phyloP scores from a whole-genome alignment of 2,888 invertebrate genomes.

The Lypha dubia region DNA sequence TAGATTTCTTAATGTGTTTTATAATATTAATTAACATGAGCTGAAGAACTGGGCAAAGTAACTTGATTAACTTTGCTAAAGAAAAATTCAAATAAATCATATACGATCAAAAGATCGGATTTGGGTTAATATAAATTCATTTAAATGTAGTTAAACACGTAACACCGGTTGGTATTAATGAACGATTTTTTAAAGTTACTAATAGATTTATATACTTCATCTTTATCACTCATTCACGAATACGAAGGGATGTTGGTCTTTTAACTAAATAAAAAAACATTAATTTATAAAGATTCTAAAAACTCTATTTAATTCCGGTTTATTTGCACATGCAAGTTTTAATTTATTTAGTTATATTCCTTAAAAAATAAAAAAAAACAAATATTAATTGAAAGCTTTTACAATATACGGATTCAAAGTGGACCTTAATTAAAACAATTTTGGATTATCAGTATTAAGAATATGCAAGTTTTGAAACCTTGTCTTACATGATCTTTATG shows the following conservation, averaged over 20 bases:
- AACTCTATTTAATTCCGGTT: slow-evolving; percentile 38
- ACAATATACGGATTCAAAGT: not conserved
- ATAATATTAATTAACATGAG: slow-evolving; percentile 19
- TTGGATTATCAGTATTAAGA: not conserved
- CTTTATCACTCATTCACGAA: too few relatives aligned
- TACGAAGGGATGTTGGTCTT: too few relatives aligned
- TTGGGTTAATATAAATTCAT: too few relatives aligned
- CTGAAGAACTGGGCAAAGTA: not conserved
- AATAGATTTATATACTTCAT: too few relatives aligned
- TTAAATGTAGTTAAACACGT: not conserved
- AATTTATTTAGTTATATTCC: slow-evolving; percentile 1
- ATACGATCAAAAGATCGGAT: too few relatives aligned
- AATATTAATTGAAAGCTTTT: not conserved
- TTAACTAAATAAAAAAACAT: not conserved
- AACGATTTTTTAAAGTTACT: too few relatives aligned
- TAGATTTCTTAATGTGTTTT: slow-evolving; percentile 7
- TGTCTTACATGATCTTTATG: slow-evolving; percentile 35
- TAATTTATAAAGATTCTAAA: slow-evolving; percentile 4
- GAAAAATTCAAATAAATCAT: too few relatives aligned
- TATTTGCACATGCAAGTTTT: slow-evolving; percentile 17
- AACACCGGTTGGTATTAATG: too few relatives aligned
- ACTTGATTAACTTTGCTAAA: not conserved
- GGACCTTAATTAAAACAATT: not conserved
- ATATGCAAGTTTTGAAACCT: slow-evolving; percentile 53
- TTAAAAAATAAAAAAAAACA: too few relatives aligned